These are phyloP conservation scores for Calypte anna DNA, from an alignment of 2,113 vertebrate genomes.

Conservation along the genomic window DNA sequence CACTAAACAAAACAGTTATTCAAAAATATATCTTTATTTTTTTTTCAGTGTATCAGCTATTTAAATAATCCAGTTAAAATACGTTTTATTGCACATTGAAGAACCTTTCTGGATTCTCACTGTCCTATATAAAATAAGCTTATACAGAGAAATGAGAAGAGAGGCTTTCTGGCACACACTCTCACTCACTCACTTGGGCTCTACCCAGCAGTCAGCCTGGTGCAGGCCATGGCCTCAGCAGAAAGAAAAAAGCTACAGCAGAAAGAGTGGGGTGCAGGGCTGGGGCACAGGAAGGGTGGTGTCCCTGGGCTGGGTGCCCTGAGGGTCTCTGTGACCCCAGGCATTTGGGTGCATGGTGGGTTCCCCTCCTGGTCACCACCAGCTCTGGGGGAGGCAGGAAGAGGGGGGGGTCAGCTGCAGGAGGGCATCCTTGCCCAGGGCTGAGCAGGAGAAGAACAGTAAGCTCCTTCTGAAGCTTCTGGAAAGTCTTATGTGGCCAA, in stretches of 20 bases:
- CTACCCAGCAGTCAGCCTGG: not conserved
- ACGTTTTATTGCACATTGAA: slow-evolving; percentile 63
- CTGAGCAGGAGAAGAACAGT: not conserved
- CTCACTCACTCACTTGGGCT: accelerated
- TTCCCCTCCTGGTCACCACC: not conserved
- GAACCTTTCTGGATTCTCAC: slow-evolving; percentile 2
- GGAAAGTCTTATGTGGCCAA: not conserved
- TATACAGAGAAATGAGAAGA: not conserved
- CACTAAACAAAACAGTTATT: not conserved
- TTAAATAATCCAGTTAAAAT: slow-evolving; percentile 71
- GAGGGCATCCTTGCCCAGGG: not conserved
- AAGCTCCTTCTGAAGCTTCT: not conserved
- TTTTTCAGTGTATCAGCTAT: not conserved
- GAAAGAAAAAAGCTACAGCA: too few relatives aligned
- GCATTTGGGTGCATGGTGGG: too few relatives aligned
- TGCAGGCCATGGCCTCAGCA: not conserved
- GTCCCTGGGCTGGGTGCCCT: accelerated
- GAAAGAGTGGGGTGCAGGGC: not conserved
- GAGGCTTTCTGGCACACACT: not conserved
- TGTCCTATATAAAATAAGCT: not conserved
- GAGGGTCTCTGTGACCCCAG: too few relatives aligned
- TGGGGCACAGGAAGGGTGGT: accelerated
- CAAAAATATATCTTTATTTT: slow-evolving; percentile 70
- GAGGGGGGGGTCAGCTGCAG: not conserved
- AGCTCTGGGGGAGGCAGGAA: not conserved